These are phyloP conservation scores for Pseudopleuronectes americanus DNA, from an alignment of 2,797 vertebrate genomes.

Conservation along the genomic window DNA sequence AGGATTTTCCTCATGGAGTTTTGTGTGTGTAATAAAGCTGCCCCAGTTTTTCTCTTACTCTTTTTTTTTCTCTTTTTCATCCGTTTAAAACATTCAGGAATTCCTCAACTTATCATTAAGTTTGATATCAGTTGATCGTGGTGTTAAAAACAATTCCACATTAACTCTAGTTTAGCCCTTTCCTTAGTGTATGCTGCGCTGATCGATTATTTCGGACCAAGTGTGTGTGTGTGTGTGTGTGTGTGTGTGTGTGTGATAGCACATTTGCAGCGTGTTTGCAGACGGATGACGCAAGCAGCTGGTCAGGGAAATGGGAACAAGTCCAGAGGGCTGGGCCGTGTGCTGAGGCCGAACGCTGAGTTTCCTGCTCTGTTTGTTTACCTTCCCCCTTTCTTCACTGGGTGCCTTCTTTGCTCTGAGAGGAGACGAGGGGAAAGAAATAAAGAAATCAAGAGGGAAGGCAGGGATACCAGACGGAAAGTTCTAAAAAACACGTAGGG, in stretches of 20 bases:
- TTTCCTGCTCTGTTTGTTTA: conserved; percentile 56
- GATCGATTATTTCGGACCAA: neutral
- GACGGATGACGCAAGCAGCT: conserved; percentile 59
- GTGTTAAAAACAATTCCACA: neutral
- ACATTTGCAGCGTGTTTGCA: conserved; percentile 54
- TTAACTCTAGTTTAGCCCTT: neutral
- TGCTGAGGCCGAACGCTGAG: conserved; percentile 42
- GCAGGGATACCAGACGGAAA: conserved; percentile 11
- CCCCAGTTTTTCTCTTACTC: neutral
- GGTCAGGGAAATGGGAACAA: conserved; percentile 49
- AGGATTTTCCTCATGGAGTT: neutral
- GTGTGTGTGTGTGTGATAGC: conserved; percentile 43
- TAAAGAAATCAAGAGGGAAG: neutral
- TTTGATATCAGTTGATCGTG: too few species aligned
- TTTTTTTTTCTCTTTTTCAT: too few species aligned
- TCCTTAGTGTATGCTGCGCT: neutral
- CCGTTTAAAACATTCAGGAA: neutral
- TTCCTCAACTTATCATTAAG: neutral
- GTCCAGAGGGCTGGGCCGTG: conserved; percentile 56
- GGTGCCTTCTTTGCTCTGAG: conserved; percentile 13
- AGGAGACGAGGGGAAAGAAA: conserved; percentile 13
- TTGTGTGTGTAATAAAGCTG: neutral
- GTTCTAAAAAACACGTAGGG: neutral
- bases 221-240: neutral
- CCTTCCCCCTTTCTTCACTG: conserved; percentile 19